A percentile compares a stretch with the other conserved stretches of the same genome.
Conservation (phyloP, 2,113 vertebrate species). For the Chelonoidis abingdonii region DNA sequence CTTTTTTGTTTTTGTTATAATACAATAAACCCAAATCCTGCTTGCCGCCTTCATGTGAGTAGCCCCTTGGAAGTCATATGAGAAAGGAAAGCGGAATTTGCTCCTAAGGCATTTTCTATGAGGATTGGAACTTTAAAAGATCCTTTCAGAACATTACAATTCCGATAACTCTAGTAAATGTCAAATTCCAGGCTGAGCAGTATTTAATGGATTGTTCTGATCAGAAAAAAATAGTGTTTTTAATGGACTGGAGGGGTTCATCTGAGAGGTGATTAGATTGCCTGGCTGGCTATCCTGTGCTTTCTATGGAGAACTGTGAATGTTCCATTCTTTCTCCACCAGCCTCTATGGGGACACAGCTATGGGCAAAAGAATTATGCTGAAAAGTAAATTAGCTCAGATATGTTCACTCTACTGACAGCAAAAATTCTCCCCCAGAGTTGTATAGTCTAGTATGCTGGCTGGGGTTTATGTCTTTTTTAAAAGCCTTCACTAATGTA, state of each 20-base stretch:
- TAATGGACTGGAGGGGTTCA: accelerated
- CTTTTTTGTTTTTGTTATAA: not conserved
- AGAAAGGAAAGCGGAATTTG: not conserved
- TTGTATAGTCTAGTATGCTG: not conserved
- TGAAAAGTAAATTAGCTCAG: not conserved
- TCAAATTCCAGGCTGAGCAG: accelerated
- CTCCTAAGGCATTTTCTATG: not conserved
- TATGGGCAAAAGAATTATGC: not conserved
- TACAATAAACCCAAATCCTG: not conserved
- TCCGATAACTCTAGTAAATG: not conserved
- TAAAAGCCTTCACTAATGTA: not conserved
- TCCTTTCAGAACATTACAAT: not conserved
- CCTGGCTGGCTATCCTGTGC: not conserved
- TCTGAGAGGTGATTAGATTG: not conserved
- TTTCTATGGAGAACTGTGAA: not conserved
- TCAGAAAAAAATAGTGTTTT: not conserved
- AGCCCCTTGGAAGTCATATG: accelerated
- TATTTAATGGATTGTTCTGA: not conserved
- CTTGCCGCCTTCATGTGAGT: not conserved
- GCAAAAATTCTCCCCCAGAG: not conserved
- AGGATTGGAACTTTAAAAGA: not conserved
- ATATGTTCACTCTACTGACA: not conserved
- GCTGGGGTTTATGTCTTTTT: not conserved
- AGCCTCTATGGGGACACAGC: not conserved
- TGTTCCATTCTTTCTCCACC: not conserved